Conservation (phyloP, 2,888 invertebrate genomes). For the Carterocephalus palaemon region DNA sequence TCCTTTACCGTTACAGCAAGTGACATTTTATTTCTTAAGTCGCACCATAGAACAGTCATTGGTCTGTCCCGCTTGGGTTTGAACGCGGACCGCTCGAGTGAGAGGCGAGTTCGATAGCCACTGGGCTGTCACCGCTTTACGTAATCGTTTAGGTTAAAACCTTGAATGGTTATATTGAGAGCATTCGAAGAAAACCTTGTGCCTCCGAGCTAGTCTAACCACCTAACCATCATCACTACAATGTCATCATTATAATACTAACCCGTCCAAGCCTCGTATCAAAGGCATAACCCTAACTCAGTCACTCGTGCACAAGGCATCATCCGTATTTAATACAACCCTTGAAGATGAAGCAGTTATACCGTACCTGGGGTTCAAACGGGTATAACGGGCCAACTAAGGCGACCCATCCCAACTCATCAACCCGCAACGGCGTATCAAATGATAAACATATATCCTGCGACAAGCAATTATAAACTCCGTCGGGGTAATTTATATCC, state of each 20-base stretch:
- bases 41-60: no score
- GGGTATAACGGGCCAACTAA: background rate
- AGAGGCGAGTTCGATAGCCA: no score
- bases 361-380: slow-evolving; percentile 10
- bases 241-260: background rate
- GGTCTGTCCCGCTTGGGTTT: no score
- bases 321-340: slow-evolving; percentile 11
- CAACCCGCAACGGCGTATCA: slow-evolving; percentile 9
- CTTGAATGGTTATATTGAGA: no score
- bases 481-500: background rate
- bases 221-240: no score
- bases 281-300: slow-evolving; percentile 3
- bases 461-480: slow-evolving; percentile 14
- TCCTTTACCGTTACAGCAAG: no score
- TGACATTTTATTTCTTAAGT: no score
- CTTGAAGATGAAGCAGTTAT: slow-evolving; percentile 20
- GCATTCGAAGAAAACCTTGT: no score
- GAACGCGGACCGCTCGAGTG: no score
- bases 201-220: no score
- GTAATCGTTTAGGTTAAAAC: no score
- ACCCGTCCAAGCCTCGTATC: background rate
- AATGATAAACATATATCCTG: slow-evolving; percentile 19
- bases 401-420: slow-evolving; percentile 8
- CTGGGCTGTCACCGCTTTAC: no score
- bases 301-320: background rate